Conservation (phyloP, 1,140 invertebrate genomes). For the Caenorhabditis inopinata region DNA sequence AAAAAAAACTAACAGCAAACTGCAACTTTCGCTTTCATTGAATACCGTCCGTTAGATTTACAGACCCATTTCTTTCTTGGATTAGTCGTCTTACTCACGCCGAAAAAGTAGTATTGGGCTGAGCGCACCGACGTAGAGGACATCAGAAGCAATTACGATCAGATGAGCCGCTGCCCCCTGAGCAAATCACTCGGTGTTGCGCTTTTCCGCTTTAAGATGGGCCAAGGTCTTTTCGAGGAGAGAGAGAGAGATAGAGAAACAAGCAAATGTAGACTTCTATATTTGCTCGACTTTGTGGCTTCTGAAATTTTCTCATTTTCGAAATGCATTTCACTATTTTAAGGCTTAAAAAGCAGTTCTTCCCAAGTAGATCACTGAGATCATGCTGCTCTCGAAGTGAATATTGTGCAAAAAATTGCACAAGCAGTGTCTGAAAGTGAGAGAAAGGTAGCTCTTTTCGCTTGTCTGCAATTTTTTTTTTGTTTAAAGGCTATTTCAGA, state of each 20-base stretch:
- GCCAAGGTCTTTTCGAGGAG: not conserved
- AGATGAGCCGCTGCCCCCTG: slow-evolving; percentile 3
- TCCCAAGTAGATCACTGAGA: too few species aligned
- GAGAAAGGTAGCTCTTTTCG: too few species aligned
- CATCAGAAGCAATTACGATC: slow-evolving; percentile 34
- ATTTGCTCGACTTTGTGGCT: slow-evolving; percentile 1
- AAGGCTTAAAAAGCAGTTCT: too few species aligned
- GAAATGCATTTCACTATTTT: too few species aligned
- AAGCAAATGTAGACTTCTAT: not conserved
- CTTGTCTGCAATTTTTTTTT: too few species aligned
- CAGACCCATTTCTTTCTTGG: not conserved
- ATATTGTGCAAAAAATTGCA: too few species aligned
- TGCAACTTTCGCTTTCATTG: too few species aligned
- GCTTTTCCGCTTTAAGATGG: not conserved
- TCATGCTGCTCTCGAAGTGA: too few species aligned
- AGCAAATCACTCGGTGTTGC: slow-evolving; percentile 33
- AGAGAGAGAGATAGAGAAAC: not conserved
- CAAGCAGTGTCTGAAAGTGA: too few species aligned
- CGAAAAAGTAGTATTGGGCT: not conserved
- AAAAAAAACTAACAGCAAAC: too few species aligned
- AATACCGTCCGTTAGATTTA: not conserved
- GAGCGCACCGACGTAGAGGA: not conserved
- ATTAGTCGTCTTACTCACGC: not conserved
- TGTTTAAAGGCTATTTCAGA: too few species aligned
- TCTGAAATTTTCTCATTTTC: not conserved